Base-by-base conservation (phyloP, 1,140 invertebrate genomes). In the Drosophila santomea region DNA sequence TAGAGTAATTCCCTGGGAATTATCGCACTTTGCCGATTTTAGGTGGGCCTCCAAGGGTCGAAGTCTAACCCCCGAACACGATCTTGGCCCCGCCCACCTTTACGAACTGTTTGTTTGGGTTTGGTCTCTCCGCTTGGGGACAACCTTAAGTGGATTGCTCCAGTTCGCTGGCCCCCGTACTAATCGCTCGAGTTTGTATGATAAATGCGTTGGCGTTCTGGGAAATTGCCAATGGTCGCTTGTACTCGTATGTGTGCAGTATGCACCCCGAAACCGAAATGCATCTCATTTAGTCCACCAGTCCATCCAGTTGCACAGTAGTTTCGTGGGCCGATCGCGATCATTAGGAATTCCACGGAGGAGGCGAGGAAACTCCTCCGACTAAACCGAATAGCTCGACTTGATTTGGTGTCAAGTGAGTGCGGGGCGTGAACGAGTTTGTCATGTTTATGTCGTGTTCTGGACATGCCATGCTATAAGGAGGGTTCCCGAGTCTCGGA, bases 191-290 rank as follows among this genome's bases (percentile, higher is more conserved):
- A 17, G 57, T 54, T 54, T 36, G 41, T 57, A 88, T 73, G 83
- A 86, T 83, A 78, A 89, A 86, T 86, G 83, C 83, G 79, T 86
- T 86, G 83, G 83, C 83, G 83, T 86, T 86, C 83, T 86, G 83
- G 83, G 83, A 86, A 86, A 86, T 89, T 86, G 83, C 83, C 71
- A 82, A 82, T 82, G 83, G 51, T 51, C 64, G 35, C 25, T 43
- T 44, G 47, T 75, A 43, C 25, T 43, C 39, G 47, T 75, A 43
- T 76, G 35, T 41, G 59, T 4, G 36, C 4, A 0, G 28, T 12
- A 14, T 39, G 38, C 14, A 55, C 54, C 25, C 36, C 57, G 15
- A 32, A 61, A 57, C 36, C 57, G 15, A 39, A 61, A 57, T 61
- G 59, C 38, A 58, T 62, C 52, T 58, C 20, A 67, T 67, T 67